A percentile compares a stretch with the other conserved stretches of the same genome.
These are phyloP conservation scores for Ginglymostoma cirratum DNA, from an alignment of 2,113 vertebrate genomes.

Conservation along the genomic window DNA sequence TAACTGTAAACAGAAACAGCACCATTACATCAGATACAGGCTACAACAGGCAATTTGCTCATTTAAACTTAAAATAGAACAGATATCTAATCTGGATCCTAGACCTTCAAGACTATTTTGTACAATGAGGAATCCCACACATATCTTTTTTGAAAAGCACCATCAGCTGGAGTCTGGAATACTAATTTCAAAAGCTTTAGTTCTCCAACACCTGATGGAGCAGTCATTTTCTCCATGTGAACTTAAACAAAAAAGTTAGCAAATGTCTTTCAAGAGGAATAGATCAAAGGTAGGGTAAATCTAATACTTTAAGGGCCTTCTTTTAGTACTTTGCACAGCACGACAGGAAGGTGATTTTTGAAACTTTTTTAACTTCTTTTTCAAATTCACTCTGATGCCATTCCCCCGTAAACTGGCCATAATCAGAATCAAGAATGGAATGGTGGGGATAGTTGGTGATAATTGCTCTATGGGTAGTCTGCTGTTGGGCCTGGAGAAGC, in stretches of 20 bases:
- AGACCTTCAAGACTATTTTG: background rate
- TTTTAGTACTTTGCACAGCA: too few relatives aligned
- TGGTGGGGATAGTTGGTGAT: background rate
- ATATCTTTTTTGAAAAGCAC: background rate
- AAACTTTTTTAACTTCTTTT: too few relatives aligned
- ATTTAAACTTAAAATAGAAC: background rate
- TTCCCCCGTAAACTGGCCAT: too few relatives aligned
- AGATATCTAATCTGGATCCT: background rate
- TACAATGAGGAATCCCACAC: too few relatives aligned
- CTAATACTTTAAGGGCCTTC: too few relatives aligned
- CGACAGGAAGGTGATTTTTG: too few relatives aligned
- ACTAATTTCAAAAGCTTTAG: background rate
- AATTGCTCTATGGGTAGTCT: background rate
- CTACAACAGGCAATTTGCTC: background rate
- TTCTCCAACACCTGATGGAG: background rate
- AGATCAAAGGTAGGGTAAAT: background rate
- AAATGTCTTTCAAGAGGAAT: background rate
- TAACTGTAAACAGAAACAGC: constrained; percentile 59
- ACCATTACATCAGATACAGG: background rate
- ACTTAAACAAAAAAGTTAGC: background rate
- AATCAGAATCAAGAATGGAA: background rate
- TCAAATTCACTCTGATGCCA: too few relatives aligned
- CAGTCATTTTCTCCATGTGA: background rate
- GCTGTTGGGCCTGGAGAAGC: background rate
- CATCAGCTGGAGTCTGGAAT: background rate